Evolutionary conservation across 2,113 vertebrate species (phyloP).

Genomic region (Oncorhynchus tshawytscha): DNA sequence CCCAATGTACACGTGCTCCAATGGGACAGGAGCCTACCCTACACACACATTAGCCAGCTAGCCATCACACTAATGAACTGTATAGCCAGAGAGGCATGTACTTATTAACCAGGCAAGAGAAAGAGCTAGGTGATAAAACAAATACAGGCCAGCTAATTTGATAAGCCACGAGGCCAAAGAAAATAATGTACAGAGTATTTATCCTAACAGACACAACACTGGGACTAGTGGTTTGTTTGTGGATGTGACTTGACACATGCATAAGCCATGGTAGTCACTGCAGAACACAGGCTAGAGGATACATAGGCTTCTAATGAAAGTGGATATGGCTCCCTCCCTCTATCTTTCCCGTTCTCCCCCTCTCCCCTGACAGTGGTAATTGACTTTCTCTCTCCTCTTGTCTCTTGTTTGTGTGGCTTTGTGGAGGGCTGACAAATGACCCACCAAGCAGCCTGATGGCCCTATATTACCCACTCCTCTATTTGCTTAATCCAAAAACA

Average conservation of each 20-base stretch:
- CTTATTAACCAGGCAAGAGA: slow-evolving; percentile 26
- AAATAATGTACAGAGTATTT: slow-evolving; percentile 24
- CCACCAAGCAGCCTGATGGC: neutral
- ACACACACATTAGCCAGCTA: slow-evolving; percentile 31
- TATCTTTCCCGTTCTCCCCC: slow-evolving; percentile 7
- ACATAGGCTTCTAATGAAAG: neutral
- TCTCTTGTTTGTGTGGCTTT: neutral
- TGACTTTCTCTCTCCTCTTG: neutral
- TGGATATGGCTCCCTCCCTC: neutral
- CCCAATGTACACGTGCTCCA: slow-evolving; percentile 40
- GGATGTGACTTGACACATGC: neutral
- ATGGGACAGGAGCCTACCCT: slow-evolving; percentile 21
- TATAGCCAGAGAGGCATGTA: slow-evolving; percentile 9
- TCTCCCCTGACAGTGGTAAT: slow-evolving; percentile 24
- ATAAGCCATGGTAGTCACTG: no score
- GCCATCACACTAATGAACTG: slow-evolving; percentile 60
- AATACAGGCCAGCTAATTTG: slow-evolving; percentile 57
- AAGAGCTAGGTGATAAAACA: slow-evolving; percentile 45
- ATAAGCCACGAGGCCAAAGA: slow-evolving; percentile 41
- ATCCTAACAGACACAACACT: slow-evolving; percentile 17
- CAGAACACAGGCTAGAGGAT: neutral
- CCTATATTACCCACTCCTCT: neutral
- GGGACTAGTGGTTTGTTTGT: neutral
- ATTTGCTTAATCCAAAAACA: slow-evolving; percentile 56
- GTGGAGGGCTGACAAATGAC: slow-evolving; percentile 6